phyloP scores from a whole-genome alignment of 2,797 vertebrate genomes.

The Xerus rutilus region DNA sequence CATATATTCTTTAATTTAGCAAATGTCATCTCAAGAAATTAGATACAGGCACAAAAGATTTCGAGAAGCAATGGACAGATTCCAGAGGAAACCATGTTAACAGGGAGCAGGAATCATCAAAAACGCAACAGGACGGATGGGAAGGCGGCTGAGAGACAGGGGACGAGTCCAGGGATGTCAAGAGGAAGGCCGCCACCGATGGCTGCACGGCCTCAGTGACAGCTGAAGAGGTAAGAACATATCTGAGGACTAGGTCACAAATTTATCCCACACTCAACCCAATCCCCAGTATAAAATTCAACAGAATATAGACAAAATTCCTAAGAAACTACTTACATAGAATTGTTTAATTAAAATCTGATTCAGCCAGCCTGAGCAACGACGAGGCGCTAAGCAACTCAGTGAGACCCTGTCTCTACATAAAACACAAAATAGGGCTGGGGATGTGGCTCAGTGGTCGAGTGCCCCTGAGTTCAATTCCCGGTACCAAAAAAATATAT shows the following conservation, averaged over 20 bases:
- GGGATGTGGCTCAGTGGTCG: too few species aligned
- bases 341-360: not conserved
- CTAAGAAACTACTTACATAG: not conserved
- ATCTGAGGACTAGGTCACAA: slow-evolving; percentile 1
- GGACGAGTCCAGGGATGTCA: not conserved
- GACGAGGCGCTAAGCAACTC: too few species aligned
- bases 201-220: not conserved
- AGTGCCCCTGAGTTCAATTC: too few species aligned
- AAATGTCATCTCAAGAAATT: slow-evolving; percentile 61
- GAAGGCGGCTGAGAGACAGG: not conserved
- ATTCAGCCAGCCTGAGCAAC: not conserved
- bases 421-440: too few species aligned
- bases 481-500: too few species aligned
- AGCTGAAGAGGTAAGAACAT: slow-evolving; percentile 12
- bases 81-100: slow-evolving; percentile 20
- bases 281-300: not conserved
- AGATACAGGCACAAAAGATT: not conserved
- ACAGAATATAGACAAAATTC: slow-evolving; percentile 8
- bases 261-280: not conserved
- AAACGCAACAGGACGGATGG: not conserved
- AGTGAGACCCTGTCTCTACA: too few species aligned
- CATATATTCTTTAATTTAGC: not conserved
- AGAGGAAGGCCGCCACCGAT: not conserved
- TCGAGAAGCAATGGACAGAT: not conserved
- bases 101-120: not conserved